A percentile compares a stretch with the other conserved stretches of the same genome.
These are phyloP conservation scores for Solea solea DNA, from an alignment of 2,113 vertebrate genomes.

Conservation along the genomic window DNA sequence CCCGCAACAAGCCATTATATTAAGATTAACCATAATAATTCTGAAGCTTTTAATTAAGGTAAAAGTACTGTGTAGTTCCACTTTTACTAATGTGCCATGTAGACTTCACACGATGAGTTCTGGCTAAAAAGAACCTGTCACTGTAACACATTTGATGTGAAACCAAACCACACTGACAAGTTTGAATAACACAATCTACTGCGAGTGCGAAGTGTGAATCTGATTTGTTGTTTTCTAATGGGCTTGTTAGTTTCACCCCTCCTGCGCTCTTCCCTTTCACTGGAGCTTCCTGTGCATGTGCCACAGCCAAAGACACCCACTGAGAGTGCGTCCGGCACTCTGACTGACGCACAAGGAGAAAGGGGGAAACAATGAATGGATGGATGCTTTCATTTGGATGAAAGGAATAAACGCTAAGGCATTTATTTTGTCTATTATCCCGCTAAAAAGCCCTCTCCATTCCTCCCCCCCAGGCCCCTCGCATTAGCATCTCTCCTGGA, in stretches of 20 bases:
- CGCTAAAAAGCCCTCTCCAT: constrained; percentile 74
- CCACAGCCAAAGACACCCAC: constrained; percentile 50
- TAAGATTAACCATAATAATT: too few relatives aligned
- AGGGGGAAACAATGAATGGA: constrained; percentile 71
- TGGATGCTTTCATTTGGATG: constrained; percentile 79
- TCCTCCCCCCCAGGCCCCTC: constrained; percentile 57
- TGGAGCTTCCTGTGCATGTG: constrained; percentile 45
- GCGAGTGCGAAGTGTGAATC: constrained; percentile 20
- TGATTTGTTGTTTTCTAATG: constrained; percentile 43
- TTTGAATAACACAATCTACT: constrained; percentile 26
- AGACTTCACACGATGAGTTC: not conserved
- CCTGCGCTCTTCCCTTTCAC: constrained; percentile 44
- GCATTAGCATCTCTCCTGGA: constrained; percentile 74
- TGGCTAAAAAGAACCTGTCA: not conserved
- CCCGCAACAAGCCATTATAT: too few relatives aligned
- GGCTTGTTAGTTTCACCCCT: constrained; percentile 60
- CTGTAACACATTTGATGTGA: constrained; percentile 18
- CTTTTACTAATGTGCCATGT: not conserved
- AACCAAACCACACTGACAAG: constrained; percentile 10
- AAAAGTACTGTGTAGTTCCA: too few relatives aligned
- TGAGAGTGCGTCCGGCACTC: constrained; percentile 63
- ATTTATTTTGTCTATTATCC: constrained; percentile 80
- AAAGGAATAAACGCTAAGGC: constrained; percentile 72
- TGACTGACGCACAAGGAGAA: constrained; percentile 46
- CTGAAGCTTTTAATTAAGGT: too few relatives aligned